Evolutionary conservation across 2,888 invertebrate species (phyloP).

Genomic region (Dichetophora obliterata): DNA sequence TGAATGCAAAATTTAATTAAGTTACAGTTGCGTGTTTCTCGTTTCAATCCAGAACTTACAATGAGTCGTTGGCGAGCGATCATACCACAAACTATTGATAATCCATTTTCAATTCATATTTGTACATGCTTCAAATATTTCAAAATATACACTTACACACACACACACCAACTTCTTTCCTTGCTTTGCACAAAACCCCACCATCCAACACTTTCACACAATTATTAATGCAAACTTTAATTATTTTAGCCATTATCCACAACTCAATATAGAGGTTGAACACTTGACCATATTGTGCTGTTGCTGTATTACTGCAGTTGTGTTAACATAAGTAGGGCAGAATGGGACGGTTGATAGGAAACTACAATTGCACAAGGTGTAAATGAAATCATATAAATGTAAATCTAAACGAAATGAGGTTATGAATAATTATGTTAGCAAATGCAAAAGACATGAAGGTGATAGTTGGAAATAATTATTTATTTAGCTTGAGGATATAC

Average conservation of each 20-base stretch:
- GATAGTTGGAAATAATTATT: background rate
- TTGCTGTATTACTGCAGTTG: background rate
- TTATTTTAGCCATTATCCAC: constrained; percentile 29
- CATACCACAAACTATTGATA: background rate
- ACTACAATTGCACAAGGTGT: background rate
- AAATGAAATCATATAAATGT: background rate
- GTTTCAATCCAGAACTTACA: no score
- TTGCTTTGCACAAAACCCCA: background rate
- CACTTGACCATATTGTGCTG: background rate
- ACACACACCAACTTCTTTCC: background rate
- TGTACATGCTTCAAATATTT: background rate
- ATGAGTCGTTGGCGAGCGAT: no score
- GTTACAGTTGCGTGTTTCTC: no score
- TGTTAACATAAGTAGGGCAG: background rate
- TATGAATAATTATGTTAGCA: background rate
- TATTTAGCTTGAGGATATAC: background rate
- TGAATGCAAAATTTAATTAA: no score
- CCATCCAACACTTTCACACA: background rate
- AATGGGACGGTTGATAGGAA: background rate
- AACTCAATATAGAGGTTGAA: background rate
- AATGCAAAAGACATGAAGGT: background rate
- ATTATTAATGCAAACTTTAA: constrained; percentile 39
- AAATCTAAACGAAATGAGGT: background rate
- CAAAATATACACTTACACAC: background rate
- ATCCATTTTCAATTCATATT: constrained; percentile 20